Percentiles rank a stretch among this genome's conserved stretches.
phyloP scores from a whole-genome alignment of 2,113 vertebrate genomes.

The Centropus bengalensis region DNA sequence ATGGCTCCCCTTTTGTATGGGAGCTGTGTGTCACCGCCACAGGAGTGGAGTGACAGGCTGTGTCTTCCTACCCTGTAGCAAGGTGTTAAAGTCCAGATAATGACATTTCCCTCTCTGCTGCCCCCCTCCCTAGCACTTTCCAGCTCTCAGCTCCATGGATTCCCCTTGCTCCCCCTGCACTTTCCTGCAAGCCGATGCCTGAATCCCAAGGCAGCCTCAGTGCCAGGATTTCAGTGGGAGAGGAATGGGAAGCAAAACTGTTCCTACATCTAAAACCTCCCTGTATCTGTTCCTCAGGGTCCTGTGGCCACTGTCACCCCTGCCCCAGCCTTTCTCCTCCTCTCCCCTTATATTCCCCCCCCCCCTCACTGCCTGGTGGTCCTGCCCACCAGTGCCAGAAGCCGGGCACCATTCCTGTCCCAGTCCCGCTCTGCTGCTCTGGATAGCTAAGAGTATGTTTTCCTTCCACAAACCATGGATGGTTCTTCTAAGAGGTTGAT shows the following conservation, averaged over 20 bases:
- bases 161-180: neutral
- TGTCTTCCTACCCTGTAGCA: neutral
- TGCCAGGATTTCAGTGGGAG: fast-evolving
- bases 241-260: neutral
- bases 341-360: neutral
- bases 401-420: neutral
- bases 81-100: neutral
- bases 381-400: neutral
- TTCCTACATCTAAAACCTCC: neutral
- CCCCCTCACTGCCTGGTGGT: no score
- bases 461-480: neutral
- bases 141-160: neutral
- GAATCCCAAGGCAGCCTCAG: neutral
- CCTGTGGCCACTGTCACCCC: no score
- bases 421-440: neutral
- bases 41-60: neutral
- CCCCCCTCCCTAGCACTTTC: neutral
- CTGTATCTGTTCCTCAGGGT: neutral
- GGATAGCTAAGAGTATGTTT: neutral
- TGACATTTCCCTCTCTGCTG: neutral
- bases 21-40: neutral
- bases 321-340: neutral
- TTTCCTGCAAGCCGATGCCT: neutral
- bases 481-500: neutral
- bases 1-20: neutral